Conservation (phyloP, 2,888 invertebrate species). For the Terebella lapidaria region DNA sequence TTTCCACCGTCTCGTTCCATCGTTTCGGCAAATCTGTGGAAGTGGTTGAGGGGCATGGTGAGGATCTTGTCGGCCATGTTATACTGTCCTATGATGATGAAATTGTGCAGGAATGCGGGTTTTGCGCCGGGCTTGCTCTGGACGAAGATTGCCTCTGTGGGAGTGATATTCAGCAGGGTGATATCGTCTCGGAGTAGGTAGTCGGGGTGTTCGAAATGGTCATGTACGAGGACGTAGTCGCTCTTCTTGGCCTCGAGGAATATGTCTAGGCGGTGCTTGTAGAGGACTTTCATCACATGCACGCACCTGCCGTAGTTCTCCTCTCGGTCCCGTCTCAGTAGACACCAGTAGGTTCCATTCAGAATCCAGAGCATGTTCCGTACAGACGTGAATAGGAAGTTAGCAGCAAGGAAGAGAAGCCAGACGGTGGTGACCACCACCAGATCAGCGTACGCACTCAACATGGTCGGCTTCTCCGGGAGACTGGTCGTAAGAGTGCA, state of each 20-base stretch:
- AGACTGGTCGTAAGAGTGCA: too few relatives aligned
- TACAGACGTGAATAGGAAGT: too few relatives aligned
- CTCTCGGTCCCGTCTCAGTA: too few relatives aligned
- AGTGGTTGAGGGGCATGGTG: background rate
- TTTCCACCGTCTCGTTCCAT: background rate
- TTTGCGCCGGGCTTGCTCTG: too few relatives aligned
- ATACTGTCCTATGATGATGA: background rate
- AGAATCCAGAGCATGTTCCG: too few relatives aligned
- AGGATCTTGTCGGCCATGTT: background rate
- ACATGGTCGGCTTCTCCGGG: too few relatives aligned
- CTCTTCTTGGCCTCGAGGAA: background rate
- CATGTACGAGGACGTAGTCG: background rate
- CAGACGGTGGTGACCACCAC: too few relatives aligned
- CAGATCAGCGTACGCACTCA: too few relatives aligned
- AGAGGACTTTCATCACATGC: background rate
- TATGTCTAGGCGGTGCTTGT: background rate
- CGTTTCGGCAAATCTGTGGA: background rate
- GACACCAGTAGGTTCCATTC: too few relatives aligned
- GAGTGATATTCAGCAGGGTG: background rate
- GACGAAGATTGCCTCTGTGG: background rate
- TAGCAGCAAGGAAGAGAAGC: too few relatives aligned
- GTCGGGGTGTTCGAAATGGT: background rate
- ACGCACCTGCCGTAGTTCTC: background rate
- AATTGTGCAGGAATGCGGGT: background rate
- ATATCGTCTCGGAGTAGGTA: background rate